Evolutionary conservation across 2,113 vertebrate genomes (phyloP), one percentile per base, ranked within the genome.

Genomic region (Larimichthys crocea): DNA sequence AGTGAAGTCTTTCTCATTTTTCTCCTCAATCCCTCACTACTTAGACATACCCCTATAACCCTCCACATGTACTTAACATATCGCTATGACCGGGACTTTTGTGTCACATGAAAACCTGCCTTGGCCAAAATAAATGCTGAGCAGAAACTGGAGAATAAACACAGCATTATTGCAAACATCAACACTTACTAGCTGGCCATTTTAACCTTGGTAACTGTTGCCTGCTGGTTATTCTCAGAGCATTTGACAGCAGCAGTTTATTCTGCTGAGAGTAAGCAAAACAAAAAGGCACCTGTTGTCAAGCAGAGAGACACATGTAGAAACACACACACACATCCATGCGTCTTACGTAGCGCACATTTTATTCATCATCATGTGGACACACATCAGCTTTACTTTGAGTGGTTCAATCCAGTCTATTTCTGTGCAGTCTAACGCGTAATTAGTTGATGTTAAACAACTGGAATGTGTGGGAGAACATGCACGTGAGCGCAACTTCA

Each of bases 261-360:
- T 72, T 80, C 76, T 56, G 74, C 56, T 76, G 75, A 68, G 66
- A 73, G 49, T n/a, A 55, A 71, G 46, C 31, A 70, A 79, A 87
- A 80, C 26, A 79, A 62, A 79, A 63, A 72, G 73, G 84, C 90
- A 94, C 90, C 90, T 94, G 86, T 87, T 88, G 76, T 90, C 80
- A 74, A 76, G 74, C 59, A 81, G 40, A 78, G 49, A 86, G 68
- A 86, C 84, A 75, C 55, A 68, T 62, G 46, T 40, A 56, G 17
- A 59, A 76, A 56, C 71, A 66, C 35, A n/a, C 19, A 61, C 52
- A 74, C 31, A 22, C 49, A 50, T 44, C 20, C 19, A 49, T 80
- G 67, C 48, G 56, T 26, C 31, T 20, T 50, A 68, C 20, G 3
- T 19, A 7, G 70, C 49, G 10, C 17, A 66, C 52, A 62, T 59